These are phyloP conservation scores for Typhlomys cinereus DNA, from an alignment of 2,113 vertebrate species.

Conservation along the genomic window DNA sequence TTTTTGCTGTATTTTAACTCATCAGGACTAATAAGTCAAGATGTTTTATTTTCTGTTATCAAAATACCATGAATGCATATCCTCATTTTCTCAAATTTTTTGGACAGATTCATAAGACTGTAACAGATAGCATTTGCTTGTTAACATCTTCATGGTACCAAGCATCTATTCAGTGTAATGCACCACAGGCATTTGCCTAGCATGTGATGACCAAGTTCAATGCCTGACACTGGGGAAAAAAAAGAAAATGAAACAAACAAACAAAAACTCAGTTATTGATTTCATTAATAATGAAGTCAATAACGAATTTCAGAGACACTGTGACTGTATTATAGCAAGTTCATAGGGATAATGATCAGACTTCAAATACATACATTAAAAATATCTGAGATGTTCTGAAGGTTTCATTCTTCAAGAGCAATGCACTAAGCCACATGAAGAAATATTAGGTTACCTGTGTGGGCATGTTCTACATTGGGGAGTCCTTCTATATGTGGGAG, in stretches of 20 bases:
- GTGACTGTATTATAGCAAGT: neutral
- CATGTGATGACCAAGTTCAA: neutral
- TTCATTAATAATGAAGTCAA: neutral
- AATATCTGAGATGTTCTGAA: neutral
- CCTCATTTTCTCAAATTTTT: neutral
- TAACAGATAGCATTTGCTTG: neutral
- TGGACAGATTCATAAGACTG: constrained; percentile 1
- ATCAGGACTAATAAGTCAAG: neutral
- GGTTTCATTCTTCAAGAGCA: neutral
- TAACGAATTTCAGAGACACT: neutral
- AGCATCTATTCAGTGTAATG: neutral
- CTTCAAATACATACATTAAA: neutral
- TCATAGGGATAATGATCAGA: neutral
- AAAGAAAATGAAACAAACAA: neutral
- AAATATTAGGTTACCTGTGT: rapidly evolving
- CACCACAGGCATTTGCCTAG: too few species aligned
- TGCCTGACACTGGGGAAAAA: too few species aligned
- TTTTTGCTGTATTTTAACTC: neutral
- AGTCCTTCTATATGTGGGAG: too few species aligned
- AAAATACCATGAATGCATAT: neutral
- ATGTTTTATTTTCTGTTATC: constrained; percentile 18
- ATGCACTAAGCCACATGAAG: neutral
- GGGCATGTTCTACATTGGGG: too few species aligned
- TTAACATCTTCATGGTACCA: neutral
- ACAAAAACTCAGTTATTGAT: neutral